Conservation (phyloP, 2,797 vertebrate species). For the Rhynchonycteris naso region DNA sequence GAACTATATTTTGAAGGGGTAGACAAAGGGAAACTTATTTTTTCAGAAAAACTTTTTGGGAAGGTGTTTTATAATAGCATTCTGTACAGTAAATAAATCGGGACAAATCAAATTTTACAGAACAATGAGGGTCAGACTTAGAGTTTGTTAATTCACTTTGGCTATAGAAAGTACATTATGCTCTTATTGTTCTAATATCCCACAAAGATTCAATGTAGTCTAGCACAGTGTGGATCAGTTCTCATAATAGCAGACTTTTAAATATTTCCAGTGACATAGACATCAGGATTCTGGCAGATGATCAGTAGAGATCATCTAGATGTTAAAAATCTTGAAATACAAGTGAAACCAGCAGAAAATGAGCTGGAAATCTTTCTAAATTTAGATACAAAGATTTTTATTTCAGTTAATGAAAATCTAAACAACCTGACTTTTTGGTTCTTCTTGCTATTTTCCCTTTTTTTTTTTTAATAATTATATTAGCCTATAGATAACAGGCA, state of each 20-base stretch:
- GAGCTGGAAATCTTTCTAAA: conserved; percentile 33
- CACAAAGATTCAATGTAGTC: neutral
- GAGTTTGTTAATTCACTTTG: neutral
- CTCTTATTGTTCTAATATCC: neutral
- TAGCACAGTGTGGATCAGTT: neutral
- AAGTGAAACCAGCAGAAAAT: conserved; percentile 50
- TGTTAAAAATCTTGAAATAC: conserved; percentile 42
- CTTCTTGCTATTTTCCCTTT: neutral
- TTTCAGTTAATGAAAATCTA: conserved; percentile 37
- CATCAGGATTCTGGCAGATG: conserved; percentile 12
- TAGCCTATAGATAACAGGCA: conserved; percentile 64
- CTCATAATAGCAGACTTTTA: conserved; percentile 12
- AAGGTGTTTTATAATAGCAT: neutral
- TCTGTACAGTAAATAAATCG: neutral
- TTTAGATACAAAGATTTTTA: neutral
- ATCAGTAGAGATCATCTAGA: conserved; percentile 14
- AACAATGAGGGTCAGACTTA: conserved; percentile 16
- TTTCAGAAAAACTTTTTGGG: neutral
- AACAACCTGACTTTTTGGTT: conserved; percentile 51
- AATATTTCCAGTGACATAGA: neutral
- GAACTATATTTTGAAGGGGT: conserved; percentile 29
- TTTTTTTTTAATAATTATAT: conserved; percentile 36
- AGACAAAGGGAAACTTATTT: neutral
- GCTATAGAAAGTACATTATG: neutral
- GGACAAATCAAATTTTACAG: conserved; percentile 1